Conservation (phyloP, 92 coral and sea anemone genomes). For the Epizoanthus illoricatus region DNA sequence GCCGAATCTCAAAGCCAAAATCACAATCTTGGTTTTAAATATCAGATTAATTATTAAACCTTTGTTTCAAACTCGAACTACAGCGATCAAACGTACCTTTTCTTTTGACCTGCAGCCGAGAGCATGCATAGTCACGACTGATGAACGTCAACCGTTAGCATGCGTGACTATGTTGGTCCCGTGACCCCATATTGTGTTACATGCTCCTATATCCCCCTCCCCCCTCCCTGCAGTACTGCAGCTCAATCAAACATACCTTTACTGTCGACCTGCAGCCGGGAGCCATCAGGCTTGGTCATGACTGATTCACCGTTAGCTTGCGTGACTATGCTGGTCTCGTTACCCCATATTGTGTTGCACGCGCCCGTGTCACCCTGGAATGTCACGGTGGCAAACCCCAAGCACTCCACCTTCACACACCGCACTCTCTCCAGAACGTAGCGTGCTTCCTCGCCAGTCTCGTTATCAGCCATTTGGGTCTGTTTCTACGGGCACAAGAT, state of each 20-base stretch:
- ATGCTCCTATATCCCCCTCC: slow-evolving; percentile 64
- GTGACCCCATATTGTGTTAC: slow-evolving; percentile 89
- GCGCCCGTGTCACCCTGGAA: slow-evolving; percentile 76
- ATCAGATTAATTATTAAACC: too few relatives aligned
- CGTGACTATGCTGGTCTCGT: slow-evolving; percentile 78
- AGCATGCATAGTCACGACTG: slow-evolving; percentile 61
- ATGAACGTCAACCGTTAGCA: slow-evolving; percentile 85
- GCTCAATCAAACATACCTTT: slow-evolving; percentile 58
- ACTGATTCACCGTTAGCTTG: slow-evolving; percentile 81
- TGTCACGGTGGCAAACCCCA: slow-evolving; percentile 87
- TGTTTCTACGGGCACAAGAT: slow-evolving; percentile 15
- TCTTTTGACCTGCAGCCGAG: slow-evolving; percentile 72
- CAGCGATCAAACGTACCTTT: slow-evolving; percentile 54
- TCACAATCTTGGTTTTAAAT: too few relatives aligned
- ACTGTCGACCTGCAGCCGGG: slow-evolving; percentile 67
- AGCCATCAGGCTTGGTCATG: slow-evolving; percentile 72
- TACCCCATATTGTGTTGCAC: slow-evolving; percentile 89
- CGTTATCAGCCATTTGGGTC: slow-evolving; percentile 76
- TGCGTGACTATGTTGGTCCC: slow-evolving; percentile 71
- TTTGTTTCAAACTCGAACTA: too few relatives aligned
- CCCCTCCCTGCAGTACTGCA: too few relatives aligned
- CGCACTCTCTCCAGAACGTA: slow-evolving; percentile 55
- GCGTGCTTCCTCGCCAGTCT: slow-evolving; percentile 90
- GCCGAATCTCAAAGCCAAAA: too few relatives aligned
- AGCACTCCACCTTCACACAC: slow-evolving; percentile 93